Evolutionary conservation across 64 coral and sea anemone genomes (phyloP).

Genomic region (Acropora yongei): DNA sequence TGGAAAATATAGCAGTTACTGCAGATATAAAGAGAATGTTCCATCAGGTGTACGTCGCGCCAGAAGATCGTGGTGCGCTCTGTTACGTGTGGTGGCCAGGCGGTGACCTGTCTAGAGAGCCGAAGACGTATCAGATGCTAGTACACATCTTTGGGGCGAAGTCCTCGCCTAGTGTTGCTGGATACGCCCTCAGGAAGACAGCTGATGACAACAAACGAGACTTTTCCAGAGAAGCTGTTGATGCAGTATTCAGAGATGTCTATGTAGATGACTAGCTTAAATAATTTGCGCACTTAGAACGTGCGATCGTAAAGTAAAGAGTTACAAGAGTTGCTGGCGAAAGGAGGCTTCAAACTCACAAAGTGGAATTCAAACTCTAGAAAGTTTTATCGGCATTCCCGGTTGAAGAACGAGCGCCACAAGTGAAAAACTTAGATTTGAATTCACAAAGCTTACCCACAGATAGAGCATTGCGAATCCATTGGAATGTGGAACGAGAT

Average conservation of each 20-base stretch:
- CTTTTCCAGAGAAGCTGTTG: constrained; percentile 12
- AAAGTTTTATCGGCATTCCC: no score
- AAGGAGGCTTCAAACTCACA: no score
- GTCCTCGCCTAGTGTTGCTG: constrained; percentile 61
- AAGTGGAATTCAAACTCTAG: no score
- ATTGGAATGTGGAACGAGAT: constrained; percentile 29
- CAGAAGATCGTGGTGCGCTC: constrained; percentile 42
- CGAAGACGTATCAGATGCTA: constrained; percentile 48
- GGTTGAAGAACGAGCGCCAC: no score
- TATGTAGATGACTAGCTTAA: constrained; percentile 80
- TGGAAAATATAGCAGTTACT: constrained; percentile 29
- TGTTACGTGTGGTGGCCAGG: constrained; percentile 62
- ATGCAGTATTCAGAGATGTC: constrained; percentile 67
- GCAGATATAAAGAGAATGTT: constrained; percentile 64
- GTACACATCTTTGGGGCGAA: constrained; percentile 65
- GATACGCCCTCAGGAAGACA: constrained; percentile 59
- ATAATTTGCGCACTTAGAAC: constrained; percentile 55
- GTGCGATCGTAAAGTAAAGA: constrained; percentile 62
- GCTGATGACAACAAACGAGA: constrained; percentile 58
- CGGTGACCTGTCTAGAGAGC: constrained; percentile 23
- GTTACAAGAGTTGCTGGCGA: constrained; percentile 27
- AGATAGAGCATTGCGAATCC: constrained; percentile 33
- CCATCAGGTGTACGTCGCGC: constrained; percentile 44
- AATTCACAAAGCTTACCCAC: constrained; percentile 19
- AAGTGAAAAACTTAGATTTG: constrained; percentile 3